Evolutionary conservation across 2,888 invertebrate genomes (phyloP).

Genomic region (Aporophyla lueneburgensis): DNA sequence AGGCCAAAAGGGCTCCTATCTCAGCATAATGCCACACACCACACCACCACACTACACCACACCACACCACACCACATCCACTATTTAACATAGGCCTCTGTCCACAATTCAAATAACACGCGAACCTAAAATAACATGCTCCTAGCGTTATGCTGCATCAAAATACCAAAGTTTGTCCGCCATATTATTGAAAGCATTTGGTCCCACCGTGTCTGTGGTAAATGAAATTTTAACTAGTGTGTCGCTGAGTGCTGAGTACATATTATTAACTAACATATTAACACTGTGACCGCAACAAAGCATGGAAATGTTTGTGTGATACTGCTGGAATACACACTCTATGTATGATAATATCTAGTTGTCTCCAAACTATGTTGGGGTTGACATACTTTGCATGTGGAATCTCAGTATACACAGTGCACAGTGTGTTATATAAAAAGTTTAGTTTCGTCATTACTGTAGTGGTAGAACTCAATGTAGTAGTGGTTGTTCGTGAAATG

Average conservation of each 20-base stretch:
- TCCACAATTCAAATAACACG: conserved; percentile 7
- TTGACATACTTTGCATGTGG: neutral
- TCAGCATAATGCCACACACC: too few species aligned
- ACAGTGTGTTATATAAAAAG: neutral
- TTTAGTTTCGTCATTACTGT: neutral
- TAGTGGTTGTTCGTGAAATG: neutral
- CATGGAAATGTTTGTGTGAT: conserved; percentile 9
- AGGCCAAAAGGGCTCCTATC: too few species aligned
- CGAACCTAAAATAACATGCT: conserved; percentile 17
- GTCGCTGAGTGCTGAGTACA: neutral
- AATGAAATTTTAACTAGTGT: conserved; percentile 38
- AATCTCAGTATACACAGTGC: conserved; percentile 1
- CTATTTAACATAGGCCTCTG: neutral
- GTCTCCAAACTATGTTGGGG: conserved; percentile 3
- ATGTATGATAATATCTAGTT: conserved; percentile 15
- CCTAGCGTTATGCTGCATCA: neutral
- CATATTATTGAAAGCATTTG: conserved; percentile 14
- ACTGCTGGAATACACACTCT: neutral
- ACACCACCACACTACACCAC: too few species aligned
- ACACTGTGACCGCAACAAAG: neutral
- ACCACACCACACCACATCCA: too few species aligned
- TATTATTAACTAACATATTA: conserved; percentile 18
- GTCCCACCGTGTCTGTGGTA: neutral
- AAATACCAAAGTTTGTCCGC: conserved; percentile 15
- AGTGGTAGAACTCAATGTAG: neutral